phyloP scores from a whole-genome alignment of 2,888 invertebrate species.

The Dermolepida albohirtum region DNA sequence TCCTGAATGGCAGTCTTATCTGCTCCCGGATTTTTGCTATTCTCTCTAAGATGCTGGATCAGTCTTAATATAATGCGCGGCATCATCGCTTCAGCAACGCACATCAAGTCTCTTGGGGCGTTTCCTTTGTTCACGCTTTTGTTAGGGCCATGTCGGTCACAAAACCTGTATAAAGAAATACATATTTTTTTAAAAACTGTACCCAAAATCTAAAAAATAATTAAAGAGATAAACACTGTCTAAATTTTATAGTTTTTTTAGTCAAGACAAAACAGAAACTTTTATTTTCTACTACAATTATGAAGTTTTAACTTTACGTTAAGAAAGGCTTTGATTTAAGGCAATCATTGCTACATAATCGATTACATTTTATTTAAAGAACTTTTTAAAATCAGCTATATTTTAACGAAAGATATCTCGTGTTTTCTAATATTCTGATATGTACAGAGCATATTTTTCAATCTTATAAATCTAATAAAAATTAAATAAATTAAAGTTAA shows the following conservation, averaged over 20 bases:
- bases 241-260: not conserved
- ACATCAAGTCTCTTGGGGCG: conserved; percentile 89
- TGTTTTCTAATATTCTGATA: too few species aligned
- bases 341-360: too few species aligned
- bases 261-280: not conserved
- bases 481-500: too few species aligned
- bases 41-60: conserved; percentile 90
- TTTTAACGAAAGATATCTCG: too few species aligned
- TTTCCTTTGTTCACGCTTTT: conserved; percentile 76
- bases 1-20: conserved; percentile 80
- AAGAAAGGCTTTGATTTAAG: too few species aligned
- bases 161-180: conserved; percentile 76
- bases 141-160: conserved; percentile 92
- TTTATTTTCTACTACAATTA: not conserved
- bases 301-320: not conserved
- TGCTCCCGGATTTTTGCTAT: conserved; percentile 72
- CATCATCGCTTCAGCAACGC: conserved; percentile 94
- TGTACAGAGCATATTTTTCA: too few species aligned
- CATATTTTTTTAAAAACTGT: not conserved
- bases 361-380: too few species aligned
- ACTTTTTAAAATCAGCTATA: too few species aligned
- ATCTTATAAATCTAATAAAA: too few species aligned
- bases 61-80: conserved; percentile 90
- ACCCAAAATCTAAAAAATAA: not conserved
- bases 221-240: not conserved